A percentile compares a stretch with the other conserved stretches of the same genome.
Conservation (phyloP, 2,113 vertebrate species). For the Buteo buteo region DNA sequence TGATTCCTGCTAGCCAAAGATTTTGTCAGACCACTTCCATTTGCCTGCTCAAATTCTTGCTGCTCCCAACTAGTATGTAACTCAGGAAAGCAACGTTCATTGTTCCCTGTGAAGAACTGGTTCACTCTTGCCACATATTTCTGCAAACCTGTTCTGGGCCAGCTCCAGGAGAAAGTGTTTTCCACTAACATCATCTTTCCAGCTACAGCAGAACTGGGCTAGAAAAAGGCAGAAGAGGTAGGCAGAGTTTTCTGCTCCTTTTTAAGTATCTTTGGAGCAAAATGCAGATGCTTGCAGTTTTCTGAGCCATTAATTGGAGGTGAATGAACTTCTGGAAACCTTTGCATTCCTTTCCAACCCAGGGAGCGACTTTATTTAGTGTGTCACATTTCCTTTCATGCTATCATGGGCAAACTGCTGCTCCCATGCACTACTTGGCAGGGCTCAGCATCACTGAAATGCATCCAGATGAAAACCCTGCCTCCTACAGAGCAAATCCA, state of each 20-base stretch:
- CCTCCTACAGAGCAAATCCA: not conserved
- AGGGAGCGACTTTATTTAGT: not conserved
- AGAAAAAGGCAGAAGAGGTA: not conserved
- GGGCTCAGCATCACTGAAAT: not conserved
- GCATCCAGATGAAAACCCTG: not conserved
- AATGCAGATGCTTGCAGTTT: not conserved
- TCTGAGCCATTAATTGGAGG: not conserved
- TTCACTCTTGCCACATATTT: not conserved
- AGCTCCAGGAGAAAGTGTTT: not conserved
- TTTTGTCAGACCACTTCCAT: not conserved
- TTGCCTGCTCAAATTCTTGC: not conserved
- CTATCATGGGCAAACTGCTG: not conserved
- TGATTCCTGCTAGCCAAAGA: not conserved
- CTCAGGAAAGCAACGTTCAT: accelerated
- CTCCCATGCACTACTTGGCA: not conserved
- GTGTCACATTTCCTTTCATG: not conserved
- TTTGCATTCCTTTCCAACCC: not conserved
- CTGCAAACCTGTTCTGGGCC: not conserved
- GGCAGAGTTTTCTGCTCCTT: not conserved
- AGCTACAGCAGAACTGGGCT: not conserved
- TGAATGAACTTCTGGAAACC: not conserved
- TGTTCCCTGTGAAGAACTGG: not conserved
- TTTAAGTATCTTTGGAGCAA: not conserved
- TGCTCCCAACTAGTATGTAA: not conserved
- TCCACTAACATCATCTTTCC: not conserved